Base-by-base conservation (phyloP, 2,888 invertebrate species). In the Drosophila ustulata region DNA sequence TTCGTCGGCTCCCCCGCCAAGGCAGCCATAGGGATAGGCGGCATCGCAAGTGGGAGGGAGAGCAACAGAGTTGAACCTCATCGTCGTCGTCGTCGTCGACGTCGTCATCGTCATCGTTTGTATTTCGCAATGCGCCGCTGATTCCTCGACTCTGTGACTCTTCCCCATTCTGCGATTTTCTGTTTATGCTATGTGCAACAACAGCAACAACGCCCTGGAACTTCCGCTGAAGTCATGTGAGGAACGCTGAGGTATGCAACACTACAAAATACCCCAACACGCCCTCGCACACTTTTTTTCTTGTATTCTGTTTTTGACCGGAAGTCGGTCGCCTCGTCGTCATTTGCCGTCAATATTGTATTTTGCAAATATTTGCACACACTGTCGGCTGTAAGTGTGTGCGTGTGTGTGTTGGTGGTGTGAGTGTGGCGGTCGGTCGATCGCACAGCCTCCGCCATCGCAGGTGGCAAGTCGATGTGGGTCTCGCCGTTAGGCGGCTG, bases 1-100 rank as follows among this genome's bases (percentile, higher is more conserved):
- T 76, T 71, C 66, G 47, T 71, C 66, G 50, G 71, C 71, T 81
- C 82, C 81, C 87, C 86, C 88, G 75, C 87, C 67, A 88, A 80
- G 87, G 67, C 76, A 70, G 56, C 23, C 66, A 8, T 11, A 39
- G 51, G 9, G 23, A 23, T 9, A 18, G 13, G 51, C 6, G 13
- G 43, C 18, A 39, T 3, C 45, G 18, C 18, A 11, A 39, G 28
- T 28, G 18, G n/a, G 41, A 30, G 43, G 43, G 18, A 11, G 53
- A 34, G 51, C 25, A 37, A 13, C 7, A 41, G 39, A 41, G 39
- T 13, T 11, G 5, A 18, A 41, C 7, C 7, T 13, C 34, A n/a
- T 13, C n/a, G 39, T 13, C 13, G n/a, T 30, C 62, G 13, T 6
- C n/a, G 39, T 41, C 69, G 46, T 73, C 67, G 80, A n/a, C n/a